Conservation (phyloP, 1,140 invertebrate species). For the Musca vetustissima region DNA sequence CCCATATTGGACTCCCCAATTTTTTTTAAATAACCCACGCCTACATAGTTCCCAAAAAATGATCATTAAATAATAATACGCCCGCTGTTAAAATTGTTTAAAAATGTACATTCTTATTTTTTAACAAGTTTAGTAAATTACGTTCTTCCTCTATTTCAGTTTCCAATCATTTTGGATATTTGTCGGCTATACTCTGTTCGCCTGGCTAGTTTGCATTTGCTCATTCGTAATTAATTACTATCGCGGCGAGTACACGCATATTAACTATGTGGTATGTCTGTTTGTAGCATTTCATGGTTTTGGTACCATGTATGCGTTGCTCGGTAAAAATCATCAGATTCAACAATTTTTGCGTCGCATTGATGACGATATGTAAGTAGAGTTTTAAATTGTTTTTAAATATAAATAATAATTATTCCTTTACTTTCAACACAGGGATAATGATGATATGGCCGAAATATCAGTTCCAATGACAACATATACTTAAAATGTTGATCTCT, state of each 20-base stretch:
- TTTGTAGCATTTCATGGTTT: slow-evolving; percentile 48
- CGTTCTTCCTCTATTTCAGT: not conserved
- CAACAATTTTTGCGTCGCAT: slow-evolving; percentile 47
- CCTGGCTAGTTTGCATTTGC: slow-evolving; percentile 41
- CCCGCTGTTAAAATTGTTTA: no score
- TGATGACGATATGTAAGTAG: slow-evolving; percentile 42
- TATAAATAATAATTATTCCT: no score
- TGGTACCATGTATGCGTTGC: slow-evolving; percentile 43
- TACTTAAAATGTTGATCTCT: not conserved
- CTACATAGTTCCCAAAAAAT: no score
- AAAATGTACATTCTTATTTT: not conserved
- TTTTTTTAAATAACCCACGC: no score
- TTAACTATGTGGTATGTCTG: slow-evolving; percentile 49
- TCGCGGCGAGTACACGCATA: slow-evolving; percentile 39
- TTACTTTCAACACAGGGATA: not conserved
- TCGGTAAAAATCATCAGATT: slow-evolving; percentile 48
- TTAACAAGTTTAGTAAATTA: no score
- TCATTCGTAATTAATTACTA: slow-evolving; percentile 50
- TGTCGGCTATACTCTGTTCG: slow-evolving; percentile 40
- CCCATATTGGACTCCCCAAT: no score
- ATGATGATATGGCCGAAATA: slow-evolving; percentile 8
- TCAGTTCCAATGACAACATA: slow-evolving; percentile 14
- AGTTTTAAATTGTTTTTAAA: not conserved
- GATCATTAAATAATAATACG: no score
- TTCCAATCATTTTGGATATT: slow-evolving; percentile 51